These are phyloP conservation scores for Drosophila ficusphila DNA, from an alignment of 1,140 invertebrate species.

Conservation along the genomic window DNA sequence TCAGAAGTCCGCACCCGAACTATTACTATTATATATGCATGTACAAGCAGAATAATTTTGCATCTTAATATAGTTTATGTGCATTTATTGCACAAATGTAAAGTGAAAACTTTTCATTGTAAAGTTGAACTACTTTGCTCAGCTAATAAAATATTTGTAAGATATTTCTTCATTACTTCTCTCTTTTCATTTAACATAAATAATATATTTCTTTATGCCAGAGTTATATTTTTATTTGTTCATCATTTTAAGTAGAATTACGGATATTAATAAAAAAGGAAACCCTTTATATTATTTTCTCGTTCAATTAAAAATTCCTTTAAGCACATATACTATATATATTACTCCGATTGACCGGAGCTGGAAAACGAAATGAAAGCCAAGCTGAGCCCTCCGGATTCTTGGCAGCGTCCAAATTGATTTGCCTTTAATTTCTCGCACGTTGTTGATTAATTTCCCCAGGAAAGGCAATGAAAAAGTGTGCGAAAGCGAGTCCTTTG, in stretches of 20 bases:
- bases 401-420: slow-evolving; percentile 36
- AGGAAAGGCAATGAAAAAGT: slow-evolving; percentile 59
- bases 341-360: neutral
- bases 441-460: slow-evolving; percentile 77
- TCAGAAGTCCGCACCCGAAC: neutral
- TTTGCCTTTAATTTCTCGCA: slow-evolving; percentile 69
- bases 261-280: too few species aligned
- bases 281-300: too few species aligned
- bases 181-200: too few species aligned
- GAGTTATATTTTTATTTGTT: too few species aligned
- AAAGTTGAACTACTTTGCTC: too few species aligned
- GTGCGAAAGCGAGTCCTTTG: slow-evolving; percentile 69
- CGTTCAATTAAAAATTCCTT: too few species aligned
- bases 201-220: too few species aligned
- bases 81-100: too few species aligned
- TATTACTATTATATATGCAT: neutral
- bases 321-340: too few species aligned
- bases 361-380: slow-evolving; percentile 3
- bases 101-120: too few species aligned
- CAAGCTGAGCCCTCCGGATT: slow-evolving; percentile 18
- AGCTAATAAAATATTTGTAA: neutral
- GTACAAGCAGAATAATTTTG: neutral
- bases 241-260: too few species aligned
- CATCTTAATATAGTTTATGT: too few species aligned
- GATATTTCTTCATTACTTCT: neutral